Evolutionary conservation across 2,888 invertebrate species (phyloP), one percentile per base, ranked within the genome.

Genomic region (Phortica magna): DNA sequence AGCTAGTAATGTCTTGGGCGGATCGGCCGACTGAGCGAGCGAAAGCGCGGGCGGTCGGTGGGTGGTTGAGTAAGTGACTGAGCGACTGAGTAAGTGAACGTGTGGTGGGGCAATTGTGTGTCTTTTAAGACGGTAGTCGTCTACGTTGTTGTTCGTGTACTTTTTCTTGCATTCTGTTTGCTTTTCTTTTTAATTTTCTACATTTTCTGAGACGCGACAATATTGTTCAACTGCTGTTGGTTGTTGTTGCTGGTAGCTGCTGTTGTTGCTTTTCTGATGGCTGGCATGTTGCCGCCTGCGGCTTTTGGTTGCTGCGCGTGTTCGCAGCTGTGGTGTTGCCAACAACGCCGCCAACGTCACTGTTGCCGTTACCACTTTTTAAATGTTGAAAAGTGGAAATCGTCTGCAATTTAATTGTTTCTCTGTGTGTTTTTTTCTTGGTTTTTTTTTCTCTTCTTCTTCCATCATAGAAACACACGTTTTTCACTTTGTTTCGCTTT

Each of bases 61-160:
- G 31, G 31, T 31, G 31, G 31, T 2, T 31, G 31, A 1, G 31
- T 31, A 4, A 1, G 31, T 31, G n/a, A n/a, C n/a, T 88, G 87
- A 87, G 88, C 85, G 82, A 83, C 85, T 87, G 84, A 83, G 83
- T 81, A 81, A 80, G 88, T 85, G 87, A 87, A 85, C 88, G 88
- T 88, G 79, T 88, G 84, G 85, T 87, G 14, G 14, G 10, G 48
- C 9, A 48, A 48, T 48, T 9, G 14, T 12, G 48, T 48, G 48
- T 48, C 48, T 48, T 48, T 12, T 12, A 48, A 14, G 14, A 4
- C 41, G 41, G 65, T 73, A 75, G 61, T 83, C 78, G 72, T 74
- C 70, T 73, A 74, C 73, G 14, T 53, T 77, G 73, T 73, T 67
- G 59, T 74, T 78, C 75, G 75, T 76, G 77, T 76, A 43, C 72